A percentile compares a stretch with the other conserved stretches of the same genome.
Evolutionary conservation across 37 sponge, comb jelly and placozoan genomes (phyloP).

Genomic region (Halisarca cf. caerulea): DNA sequence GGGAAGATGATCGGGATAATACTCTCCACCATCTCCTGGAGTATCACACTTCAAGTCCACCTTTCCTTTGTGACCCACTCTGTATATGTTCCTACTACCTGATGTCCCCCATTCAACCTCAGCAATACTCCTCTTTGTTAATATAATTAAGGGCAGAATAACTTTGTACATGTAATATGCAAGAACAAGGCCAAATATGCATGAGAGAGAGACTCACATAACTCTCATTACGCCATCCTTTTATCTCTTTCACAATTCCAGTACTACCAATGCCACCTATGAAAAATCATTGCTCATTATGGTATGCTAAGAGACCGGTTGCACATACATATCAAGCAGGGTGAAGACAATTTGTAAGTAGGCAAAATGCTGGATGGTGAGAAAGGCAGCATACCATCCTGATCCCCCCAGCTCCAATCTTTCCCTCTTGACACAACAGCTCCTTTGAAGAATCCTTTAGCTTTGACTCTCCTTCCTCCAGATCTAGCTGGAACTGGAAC

Average conservation of each 20-base stretch:
- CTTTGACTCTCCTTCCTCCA: constrained; percentile 19
- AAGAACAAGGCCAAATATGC: too few relatives aligned
- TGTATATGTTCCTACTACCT: constrained; percentile 68
- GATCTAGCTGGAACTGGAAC: constrained; percentile 26
- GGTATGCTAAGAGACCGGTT: too few relatives aligned
- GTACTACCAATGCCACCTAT: constrained; percentile 60
- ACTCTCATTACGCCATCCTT: constrained; percentile 70
- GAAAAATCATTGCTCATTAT: too few relatives aligned
- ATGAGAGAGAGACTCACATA: constrained; percentile 39
- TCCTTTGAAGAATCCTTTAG: constrained; percentile 80
- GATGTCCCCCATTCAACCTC: constrained; percentile 81
- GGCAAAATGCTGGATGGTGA: too few relatives aligned
- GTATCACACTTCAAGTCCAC: constrained; percentile 75
- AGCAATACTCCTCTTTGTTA: constrained; percentile 83
- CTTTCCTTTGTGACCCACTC: constrained; percentile 90
- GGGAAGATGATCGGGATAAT: constrained; percentile 82
- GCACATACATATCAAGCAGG: too few relatives aligned
- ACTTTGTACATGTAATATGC: too few relatives aligned
- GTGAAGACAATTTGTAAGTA: too few relatives aligned
- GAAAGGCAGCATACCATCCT: constrained; percentile 76
- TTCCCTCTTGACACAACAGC: constrained; percentile 82
- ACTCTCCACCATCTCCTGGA: constrained; percentile 62
- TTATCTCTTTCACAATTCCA: constrained; percentile 42
- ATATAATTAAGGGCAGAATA: too few relatives aligned
- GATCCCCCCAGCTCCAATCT: constrained; percentile 92